Conservation (phyloP, 1,140 invertebrate genomes). For the Apis laboriosa region DNA sequence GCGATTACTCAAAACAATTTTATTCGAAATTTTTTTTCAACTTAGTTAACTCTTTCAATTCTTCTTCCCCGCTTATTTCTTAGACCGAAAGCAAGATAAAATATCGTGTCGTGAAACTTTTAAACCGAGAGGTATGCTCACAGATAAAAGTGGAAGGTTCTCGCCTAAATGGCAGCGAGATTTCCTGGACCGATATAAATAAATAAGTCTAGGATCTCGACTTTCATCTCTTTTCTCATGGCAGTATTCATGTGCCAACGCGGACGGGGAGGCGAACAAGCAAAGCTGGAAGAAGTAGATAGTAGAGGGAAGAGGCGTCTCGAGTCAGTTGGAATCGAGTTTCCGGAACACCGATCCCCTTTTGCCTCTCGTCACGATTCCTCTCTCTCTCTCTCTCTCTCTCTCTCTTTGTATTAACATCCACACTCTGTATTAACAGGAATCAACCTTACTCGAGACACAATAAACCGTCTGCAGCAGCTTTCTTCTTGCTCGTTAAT, state of each 20-base stretch:
- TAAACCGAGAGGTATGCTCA: not conserved
- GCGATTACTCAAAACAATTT: too few relatives aligned
- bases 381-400: not conserved
- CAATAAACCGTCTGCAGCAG: not conserved
- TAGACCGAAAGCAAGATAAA: not conserved
- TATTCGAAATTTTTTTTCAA: too few relatives aligned
- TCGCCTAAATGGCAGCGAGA: constrained; percentile 52
- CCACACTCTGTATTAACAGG: constrained; percentile 20
- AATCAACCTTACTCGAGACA: constrained; percentile 9
- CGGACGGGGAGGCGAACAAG: not conserved
- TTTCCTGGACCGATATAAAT: constrained; percentile 61
- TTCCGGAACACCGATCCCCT: constrained; percentile 40
- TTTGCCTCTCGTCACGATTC: constrained; percentile 29
- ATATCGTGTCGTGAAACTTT: not conserved
- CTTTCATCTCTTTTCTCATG: constrained; percentile 13
- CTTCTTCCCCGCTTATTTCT: too few relatives aligned
- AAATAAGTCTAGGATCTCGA: constrained; percentile 51
- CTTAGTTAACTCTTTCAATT: too few relatives aligned
- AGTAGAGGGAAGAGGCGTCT: constrained; percentile 1
- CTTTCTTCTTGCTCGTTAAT: constrained; percentile 7
- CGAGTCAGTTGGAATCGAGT: constrained; percentile 31
- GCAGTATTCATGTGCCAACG: constrained; percentile 23
- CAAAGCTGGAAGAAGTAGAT: not conserved
- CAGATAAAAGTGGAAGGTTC: constrained; percentile 24
- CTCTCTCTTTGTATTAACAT: not conserved